phyloP scores from a whole-genome alignment of 2,888 invertebrate species.

The Ectemnius cavifrons region DNA sequence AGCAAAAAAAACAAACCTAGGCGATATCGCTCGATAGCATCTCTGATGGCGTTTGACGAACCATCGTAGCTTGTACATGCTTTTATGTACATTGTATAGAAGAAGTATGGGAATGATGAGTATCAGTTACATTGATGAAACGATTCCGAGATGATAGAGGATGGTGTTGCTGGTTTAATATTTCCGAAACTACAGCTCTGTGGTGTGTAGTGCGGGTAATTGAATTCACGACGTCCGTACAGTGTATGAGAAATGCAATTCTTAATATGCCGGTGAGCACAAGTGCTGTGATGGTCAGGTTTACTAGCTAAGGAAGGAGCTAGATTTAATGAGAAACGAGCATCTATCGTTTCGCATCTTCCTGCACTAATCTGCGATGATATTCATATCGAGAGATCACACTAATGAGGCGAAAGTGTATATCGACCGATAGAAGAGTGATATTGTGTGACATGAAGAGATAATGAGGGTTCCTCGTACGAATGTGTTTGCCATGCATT shows the following conservation, averaged over 20 bases:
- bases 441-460: conserved; percentile 57
- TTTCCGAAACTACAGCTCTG: conserved; percentile 49
- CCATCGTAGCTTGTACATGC: not conserved
- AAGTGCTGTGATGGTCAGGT: conserved; percentile 49
- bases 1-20: no score
- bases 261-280: conserved; percentile 46
- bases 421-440: conserved; percentile 49
- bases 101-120: conserved; percentile 29
- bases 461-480: conserved; percentile 36
- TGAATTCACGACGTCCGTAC: conserved; percentile 42
- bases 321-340: conserved; percentile 33
- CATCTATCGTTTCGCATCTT: conserved; percentile 16
- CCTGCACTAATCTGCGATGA: conserved; percentile 35
- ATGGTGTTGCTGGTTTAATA: conserved; percentile 35
- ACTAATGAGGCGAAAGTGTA: conserved; percentile 46
- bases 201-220: conserved; percentile 58
- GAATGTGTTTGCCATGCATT: conserved; percentile 45
- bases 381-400: conserved; percentile 40
- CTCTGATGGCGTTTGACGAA: not conserved
- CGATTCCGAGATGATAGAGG: conserved; percentile 42
- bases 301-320: conserved; percentile 25
- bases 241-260: conserved; percentile 41
- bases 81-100: conserved; percentile 5
- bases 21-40: not conserved
- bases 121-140: conserved; percentile 20